Base-by-base conservation (phyloP, 2,888 invertebrate species). In the Anagyrus pseudococci region DNA sequence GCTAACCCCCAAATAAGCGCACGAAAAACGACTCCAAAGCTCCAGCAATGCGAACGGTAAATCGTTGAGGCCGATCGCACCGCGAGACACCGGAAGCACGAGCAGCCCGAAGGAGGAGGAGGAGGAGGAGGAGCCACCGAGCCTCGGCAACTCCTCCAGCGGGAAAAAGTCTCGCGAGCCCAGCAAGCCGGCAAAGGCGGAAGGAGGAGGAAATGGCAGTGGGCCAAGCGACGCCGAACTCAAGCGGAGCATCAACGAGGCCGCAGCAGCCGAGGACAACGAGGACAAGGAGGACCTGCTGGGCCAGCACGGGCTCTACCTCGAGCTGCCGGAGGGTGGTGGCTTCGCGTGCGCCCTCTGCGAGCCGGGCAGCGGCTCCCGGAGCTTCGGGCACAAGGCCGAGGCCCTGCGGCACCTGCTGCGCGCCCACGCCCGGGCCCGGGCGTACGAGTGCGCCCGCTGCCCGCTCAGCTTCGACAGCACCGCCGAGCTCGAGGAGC, bases 271-370 rank as follows among this genome's bases (percentile, higher is more conserved):
- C 33, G 19, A 46, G 7, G 40, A 26, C 1, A 29, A 52, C 17
- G 52, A 50, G 25, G 59, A 59, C 43, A 26, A 46, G 4, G 63
- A 59, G 2, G 52, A 59, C 3, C 46, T 59, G 13, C 52, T 64
- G 2, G 23, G 33, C 0, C 26, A 59, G 8, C 49, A 58, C 10
- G 20, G 15, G 1, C 29, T 52, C 19, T 52, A 63, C 33, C 54
- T 44, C 37, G 17, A 22, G 13, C 19, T 41, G 10, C 29, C 43
- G 10, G 25, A 20, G 20, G 55, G 47, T 6, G 55, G 47, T 6
- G 22, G 41, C 0, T 76, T 72, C 15, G 60, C 69, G 0, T 76
- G 77, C 59, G 70, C 71, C 1, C 72, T 77, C 7, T 77, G 77
- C 52, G 70, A 71, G 1, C 71, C 76, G 4, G 76, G 77, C 50